Conservation (phyloP, 2,888 invertebrate genomes). For the Ferdinandea cuprea region DNA sequence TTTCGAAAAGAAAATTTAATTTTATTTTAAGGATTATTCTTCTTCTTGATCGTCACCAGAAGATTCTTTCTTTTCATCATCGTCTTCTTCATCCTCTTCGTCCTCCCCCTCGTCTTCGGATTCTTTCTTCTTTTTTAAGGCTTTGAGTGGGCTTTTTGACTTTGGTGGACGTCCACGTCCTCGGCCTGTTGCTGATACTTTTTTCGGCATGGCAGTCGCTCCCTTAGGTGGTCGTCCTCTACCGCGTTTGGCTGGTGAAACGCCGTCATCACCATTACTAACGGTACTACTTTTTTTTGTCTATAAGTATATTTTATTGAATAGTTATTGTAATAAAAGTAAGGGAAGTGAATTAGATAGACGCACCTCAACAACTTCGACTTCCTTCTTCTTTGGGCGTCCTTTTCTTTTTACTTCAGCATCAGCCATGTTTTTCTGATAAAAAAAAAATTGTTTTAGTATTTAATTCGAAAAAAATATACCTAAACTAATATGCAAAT, state of each 20-base stretch:
- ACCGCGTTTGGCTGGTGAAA: slow-evolving; percentile 56
- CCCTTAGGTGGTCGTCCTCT: slow-evolving; percentile 65
- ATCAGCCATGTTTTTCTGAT: slow-evolving; percentile 44
- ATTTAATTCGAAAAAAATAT: too few relatives aligned
- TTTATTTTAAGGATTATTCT: slow-evolving; percentile 42
- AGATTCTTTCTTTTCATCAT: slow-evolving; percentile 56
- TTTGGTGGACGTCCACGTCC: slow-evolving; percentile 66
- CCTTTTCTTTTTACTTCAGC: slow-evolving; percentile 55
- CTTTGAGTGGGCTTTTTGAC: not conserved
- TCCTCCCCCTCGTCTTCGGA: slow-evolving; percentile 47
- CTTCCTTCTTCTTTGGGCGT: slow-evolving; percentile 66
- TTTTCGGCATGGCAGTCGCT: not conserved
- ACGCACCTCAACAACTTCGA: slow-evolving; percentile 34
- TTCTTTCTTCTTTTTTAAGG: slow-evolving; percentile 42
- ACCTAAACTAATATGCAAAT: too few relatives aligned
- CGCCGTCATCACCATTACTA: slow-evolving; percentile 54
- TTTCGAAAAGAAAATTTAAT: not conserved
- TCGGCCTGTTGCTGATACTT: slow-evolving; percentile 42
- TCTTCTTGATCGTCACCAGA: slow-evolving; percentile 37
- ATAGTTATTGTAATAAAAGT: not conserved
- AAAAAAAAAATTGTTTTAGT: not conserved
- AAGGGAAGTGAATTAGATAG: not conserved
- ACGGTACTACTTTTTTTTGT: slow-evolving; percentile 33
- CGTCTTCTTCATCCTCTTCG: slow-evolving; percentile 45
- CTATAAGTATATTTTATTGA: slow-evolving; percentile 5